Percentiles rank a stretch among this genome's conserved stretches.
phyloP scores from a whole-genome alignment of 2,113 vertebrate genomes.

The Peromyscus californicus region DNA sequence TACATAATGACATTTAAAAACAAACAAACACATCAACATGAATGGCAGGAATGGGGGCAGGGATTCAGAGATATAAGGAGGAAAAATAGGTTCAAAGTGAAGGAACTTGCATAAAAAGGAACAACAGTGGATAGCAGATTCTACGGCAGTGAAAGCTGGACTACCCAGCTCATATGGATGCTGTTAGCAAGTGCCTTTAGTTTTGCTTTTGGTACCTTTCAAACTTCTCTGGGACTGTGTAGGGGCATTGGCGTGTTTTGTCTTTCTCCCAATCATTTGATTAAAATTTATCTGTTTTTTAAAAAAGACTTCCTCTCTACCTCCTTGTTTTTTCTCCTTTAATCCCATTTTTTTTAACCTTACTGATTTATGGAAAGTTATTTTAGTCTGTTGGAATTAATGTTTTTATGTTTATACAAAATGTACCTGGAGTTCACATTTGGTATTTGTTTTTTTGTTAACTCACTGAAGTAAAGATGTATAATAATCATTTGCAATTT shows the following conservation, averaged over 20 bases:
- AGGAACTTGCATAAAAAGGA: background rate
- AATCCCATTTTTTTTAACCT: conserved; percentile 29
- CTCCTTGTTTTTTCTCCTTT: background rate
- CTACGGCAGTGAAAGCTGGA: background rate
- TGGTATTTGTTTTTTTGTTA: background rate
- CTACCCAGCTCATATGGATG: background rate
- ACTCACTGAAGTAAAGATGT: conserved; percentile 9
- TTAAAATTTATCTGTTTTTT: background rate
- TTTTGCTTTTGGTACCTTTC: background rate
- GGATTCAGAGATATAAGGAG: background rate
- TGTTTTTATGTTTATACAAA: background rate
- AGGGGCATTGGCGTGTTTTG: background rate
- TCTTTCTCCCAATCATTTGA: background rate
- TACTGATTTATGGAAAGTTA: background rate
- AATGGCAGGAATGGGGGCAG: background rate
- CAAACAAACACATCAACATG: background rate
- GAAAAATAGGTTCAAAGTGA: background rate
- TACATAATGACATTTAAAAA: background rate
- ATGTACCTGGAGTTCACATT: background rate
- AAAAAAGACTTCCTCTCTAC: conserved; percentile 1
- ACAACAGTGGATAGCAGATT: background rate
- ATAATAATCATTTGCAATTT: background rate
- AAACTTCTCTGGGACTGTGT: background rate
- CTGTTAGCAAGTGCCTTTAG: background rate
- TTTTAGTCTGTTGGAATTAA: background rate